Conservation (phyloP, 2,888 invertebrate genomes). For the Galerucella pusilla region DNA sequence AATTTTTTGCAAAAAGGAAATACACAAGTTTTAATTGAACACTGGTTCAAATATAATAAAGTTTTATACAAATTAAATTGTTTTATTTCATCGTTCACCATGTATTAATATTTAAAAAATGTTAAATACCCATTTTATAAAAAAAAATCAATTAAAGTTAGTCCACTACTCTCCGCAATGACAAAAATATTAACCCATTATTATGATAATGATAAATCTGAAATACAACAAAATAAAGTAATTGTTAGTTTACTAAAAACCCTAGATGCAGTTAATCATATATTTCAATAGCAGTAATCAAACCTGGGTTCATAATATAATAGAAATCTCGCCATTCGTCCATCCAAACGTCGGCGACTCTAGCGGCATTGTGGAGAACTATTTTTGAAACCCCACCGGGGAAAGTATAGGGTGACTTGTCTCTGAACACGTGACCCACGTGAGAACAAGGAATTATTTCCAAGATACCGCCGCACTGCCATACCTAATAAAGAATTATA, state of each 20-base stretch:
- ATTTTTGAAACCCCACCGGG: conserved; percentile 98
- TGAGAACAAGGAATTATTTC: conserved; percentile 96
- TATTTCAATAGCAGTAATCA: conserved; percentile 52
- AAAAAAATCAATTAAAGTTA: neutral
- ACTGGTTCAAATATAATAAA: too few relatives aligned
- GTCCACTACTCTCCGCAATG: neutral
- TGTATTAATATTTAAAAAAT: neutral
- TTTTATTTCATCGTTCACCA: neutral
- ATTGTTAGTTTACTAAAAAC: neutral
- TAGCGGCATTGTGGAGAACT: conserved; percentile 97
- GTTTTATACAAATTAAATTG: too few relatives aligned
- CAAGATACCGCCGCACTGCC: conserved; percentile 96
- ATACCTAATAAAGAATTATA: conserved; percentile 72
- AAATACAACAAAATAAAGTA: neutral
- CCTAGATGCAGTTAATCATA: conserved; percentile 7
- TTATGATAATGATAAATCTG: neutral
- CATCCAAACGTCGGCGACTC: conserved; percentile 99
- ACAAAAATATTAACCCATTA: neutral
- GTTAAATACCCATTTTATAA: neutral
- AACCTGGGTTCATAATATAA: conserved; percentile 99
- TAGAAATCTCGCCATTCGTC: conserved; percentile 99
- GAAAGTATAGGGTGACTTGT: conserved; percentile 98
- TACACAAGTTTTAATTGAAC: too few relatives aligned
- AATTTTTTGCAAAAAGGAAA: too few relatives aligned
- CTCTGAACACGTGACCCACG: conserved; percentile 97